Base-by-base conservation (phyloP, 2,113 vertebrate genomes). In the Globicephala melas region DNA sequence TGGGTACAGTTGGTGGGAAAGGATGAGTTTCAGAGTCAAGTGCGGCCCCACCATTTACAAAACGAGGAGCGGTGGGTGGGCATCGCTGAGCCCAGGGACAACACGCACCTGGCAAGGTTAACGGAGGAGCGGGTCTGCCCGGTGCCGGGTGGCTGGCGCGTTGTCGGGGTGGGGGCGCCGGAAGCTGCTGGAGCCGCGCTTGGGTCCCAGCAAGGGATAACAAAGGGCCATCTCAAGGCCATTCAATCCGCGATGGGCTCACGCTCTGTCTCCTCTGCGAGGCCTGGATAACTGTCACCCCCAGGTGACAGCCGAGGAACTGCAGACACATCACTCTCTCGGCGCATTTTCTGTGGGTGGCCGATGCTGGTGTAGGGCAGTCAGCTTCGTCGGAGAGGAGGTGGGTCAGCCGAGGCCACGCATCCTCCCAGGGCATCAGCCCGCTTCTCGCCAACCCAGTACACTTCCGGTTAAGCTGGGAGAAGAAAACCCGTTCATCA, bases 361-460 rank as follows among this genome's bases (percentile, higher is more conserved):
- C 31, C 11, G 0, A 13, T 5, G 14, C 63, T 1, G 0, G 36
- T 1, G 41, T 25, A 25, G 84, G 33, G 47, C 47, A 26, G 14
- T 31, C 23, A 12, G 18, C 36, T 1, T 26, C 5, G n/a, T 50
- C 21, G 0, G 0, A 17, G 68, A 20, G 62, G 18, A 8, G 23
- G 2, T 21, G 21, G 36, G 81, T 20, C 1, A 0, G 21, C 21
- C 0, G 3, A 25, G 44, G 20, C 33, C 68, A 41, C 53, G 2
- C 5, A 0, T 18, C 18, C 11, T 2, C 18, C 12, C 3, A 17
- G 26, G 44, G 8, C 23, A 31, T 36, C 10, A 0, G 33, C 38
- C 20, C 9, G 0, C 0, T 38, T 60, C 76, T 86, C 1, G 7
- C 2, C 1, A 11, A 2, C 3, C 44, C 0, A 0, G 9, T 1